Evolutionary conservation across 2,888 invertebrate species (phyloP), one percentile per base, ranked within the genome.

Genomic region (Sipha maydis): DNA sequence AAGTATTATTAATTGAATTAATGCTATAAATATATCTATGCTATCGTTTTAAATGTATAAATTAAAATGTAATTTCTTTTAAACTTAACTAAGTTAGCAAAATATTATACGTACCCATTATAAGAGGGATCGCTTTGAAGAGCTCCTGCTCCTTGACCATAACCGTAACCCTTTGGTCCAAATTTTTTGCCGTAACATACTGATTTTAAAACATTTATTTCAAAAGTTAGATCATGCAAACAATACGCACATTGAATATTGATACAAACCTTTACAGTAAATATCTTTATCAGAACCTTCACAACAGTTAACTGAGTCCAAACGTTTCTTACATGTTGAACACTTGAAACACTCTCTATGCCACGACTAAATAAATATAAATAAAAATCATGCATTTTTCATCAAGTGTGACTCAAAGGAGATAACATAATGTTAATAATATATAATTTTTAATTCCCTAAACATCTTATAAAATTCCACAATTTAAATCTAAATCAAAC

Each of bases 161-260:
- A 98, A 92, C 98, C 98, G 93, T 98, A 98, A 93, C 97, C 97
- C 93, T 97, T 98, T 91, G 98, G 98, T 91, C 99, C 99, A 93
- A 97, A 98, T 94, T 95, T 97, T 95, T 98, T 97, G 92, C 95
- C 97, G 94, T 99, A 98, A 95, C 99, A 99, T 92, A 96, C 96
- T 97, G 93, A 91, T 92, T 90, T 75, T 14, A 28, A 84, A 89
- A 89, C 73, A 88, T 28, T 80, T 3, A n/a, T 71, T 41, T 89
- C 78, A 89, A 76, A 83, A 38, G 38, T 83, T 48, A 89, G 88
- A 83, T 83, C 89, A 90, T 90, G 90, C 90, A 89, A 80, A 76
- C 69, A 61, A 31, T 95, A 95, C 67, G 31, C 25, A 21, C 61
- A 61, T 48, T 48, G 14, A 48, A 48, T 48, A 25, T 54, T 17